phyloP scores from a whole-genome alignment of 2,113 vertebrate species.

The Alaudala cheleensis region DNA sequence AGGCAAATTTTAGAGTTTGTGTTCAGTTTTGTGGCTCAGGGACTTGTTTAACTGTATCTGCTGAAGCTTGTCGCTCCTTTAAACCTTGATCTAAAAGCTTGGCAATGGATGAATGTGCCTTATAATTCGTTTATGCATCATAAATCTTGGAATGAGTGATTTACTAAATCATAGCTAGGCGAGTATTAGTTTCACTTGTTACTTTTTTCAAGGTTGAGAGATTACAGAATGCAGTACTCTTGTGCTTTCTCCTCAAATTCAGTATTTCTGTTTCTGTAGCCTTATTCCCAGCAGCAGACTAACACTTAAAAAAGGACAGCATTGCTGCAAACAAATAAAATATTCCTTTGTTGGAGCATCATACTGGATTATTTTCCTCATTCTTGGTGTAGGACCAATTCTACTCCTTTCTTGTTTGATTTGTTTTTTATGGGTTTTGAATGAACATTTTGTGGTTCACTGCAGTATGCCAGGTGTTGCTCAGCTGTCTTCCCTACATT shows the following conservation, averaged over 20 bases:
- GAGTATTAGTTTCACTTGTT: neutral
- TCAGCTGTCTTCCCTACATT: neutral
- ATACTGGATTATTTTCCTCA: neutral
- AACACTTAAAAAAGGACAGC: neutral
- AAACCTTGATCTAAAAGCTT: neutral
- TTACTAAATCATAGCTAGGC: neutral
- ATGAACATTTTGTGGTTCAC: neutral
- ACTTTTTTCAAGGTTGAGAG: neutral
- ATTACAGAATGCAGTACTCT: neutral
- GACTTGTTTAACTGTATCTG: neutral
- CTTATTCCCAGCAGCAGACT: neutral
- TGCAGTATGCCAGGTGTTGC: neutral
- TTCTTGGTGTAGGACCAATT: neutral
- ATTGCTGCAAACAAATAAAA: neutral
- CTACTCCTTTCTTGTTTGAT: neutral
- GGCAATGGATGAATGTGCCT: neutral
- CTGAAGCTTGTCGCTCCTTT: neutral
- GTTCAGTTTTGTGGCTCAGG: neutral
- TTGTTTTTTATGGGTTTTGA: neutral
- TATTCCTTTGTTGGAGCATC: neutral
- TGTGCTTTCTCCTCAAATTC: neutral
- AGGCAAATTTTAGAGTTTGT: neutral
- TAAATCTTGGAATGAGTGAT: neutral
- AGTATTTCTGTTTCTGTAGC: neutral
- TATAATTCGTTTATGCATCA: neutral